phyloP scores from a whole-genome alignment of 2,113 vertebrate genomes.

The Oreochromis spilurus region DNA sequence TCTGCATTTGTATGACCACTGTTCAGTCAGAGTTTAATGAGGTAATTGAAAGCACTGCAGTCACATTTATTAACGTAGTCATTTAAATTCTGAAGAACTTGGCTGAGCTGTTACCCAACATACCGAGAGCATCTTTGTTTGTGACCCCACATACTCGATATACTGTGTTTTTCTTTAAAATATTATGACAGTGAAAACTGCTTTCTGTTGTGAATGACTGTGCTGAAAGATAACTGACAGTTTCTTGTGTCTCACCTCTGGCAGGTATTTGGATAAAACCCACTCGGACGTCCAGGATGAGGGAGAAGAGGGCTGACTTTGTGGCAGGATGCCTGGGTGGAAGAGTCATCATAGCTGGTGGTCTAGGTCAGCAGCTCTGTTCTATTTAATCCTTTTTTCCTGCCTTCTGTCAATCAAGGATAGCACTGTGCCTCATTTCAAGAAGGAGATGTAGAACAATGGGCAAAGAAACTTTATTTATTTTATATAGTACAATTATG shows the following conservation, averaged over 20 bases:
- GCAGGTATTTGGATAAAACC: slow-evolving; percentile 89
- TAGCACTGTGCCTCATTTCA: neutral
- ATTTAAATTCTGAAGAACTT: neutral
- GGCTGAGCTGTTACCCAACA: neutral
- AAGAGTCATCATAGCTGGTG: slow-evolving; percentile 84
- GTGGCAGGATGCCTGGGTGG: slow-evolving; percentile 87
- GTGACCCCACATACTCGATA: neutral
- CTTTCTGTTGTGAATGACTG: neutral
- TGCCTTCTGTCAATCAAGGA: neutral
- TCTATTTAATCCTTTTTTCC: neutral
- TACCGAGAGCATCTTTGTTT: neutral
- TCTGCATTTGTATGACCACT: neutral
- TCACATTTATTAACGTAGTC: neutral
- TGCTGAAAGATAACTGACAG: neutral
- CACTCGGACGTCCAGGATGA: slow-evolving; percentile 84
- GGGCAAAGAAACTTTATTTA: neutral
- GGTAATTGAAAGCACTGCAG: neutral
- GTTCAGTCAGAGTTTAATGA: neutral
- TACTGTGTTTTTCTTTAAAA: neutral
- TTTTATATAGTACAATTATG: neutral
- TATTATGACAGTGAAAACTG: neutral
- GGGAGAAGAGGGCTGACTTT: slow-evolving; percentile 94
- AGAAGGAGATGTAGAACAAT: neutral
- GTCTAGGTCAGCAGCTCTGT: slow-evolving; percentile 79
- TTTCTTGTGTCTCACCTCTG: neutral